Evolutionary conservation across 35 echinoderm and acorn worm species (phyloP), one percentile per base, ranked within the genome.

Genomic region (Amphiura filiformis): DNA sequence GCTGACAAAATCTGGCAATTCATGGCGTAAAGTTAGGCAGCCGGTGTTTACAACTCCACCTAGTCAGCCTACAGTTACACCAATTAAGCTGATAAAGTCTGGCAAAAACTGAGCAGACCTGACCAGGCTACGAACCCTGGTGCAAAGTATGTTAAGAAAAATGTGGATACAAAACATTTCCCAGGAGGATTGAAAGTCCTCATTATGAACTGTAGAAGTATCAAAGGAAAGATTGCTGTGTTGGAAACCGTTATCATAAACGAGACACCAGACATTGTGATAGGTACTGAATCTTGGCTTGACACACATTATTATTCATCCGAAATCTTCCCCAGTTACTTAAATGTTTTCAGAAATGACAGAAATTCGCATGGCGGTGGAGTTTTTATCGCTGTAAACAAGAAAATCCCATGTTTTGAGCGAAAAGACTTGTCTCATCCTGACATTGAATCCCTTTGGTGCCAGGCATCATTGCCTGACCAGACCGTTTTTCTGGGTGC

Each of bases 331-430:
- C 76, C 86, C 14, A 23, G 11, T 31, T 38, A 87, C 39, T 79
- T 87, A 7, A 37, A 42, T 36, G 86, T 87, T 4, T 87, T 78
- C 40, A 77, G 86, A 20, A 87, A 87, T 4, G 86, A 87, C 64
- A 77, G 86, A 49, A 87, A 87, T 38, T 14, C 34, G 14, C 32
- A 17, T 15, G 80, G 80, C 18, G 80, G 80, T 39, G 80, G 80
- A 14, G 80, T 82, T 82, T 82, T 82, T 39, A 42, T 82, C 18
- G 80, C 33, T 15, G 80, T 82, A 82, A 82, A 82, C 14, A 32
- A 82, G 14, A 20, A 35, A 37, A 82, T 82, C 23, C 80, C 80
- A 38, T 82, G 22, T 39, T 82, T 82, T 40, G 11, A 38, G 14
- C 9, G 39, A 35, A 82, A 30, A 22, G 80, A 82, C 35, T 35